Percentiles rank a stretch among this genome's conserved stretches.
Conservation (phyloP, 2,113 vertebrate species). For the Thunnus thynnus region DNA sequence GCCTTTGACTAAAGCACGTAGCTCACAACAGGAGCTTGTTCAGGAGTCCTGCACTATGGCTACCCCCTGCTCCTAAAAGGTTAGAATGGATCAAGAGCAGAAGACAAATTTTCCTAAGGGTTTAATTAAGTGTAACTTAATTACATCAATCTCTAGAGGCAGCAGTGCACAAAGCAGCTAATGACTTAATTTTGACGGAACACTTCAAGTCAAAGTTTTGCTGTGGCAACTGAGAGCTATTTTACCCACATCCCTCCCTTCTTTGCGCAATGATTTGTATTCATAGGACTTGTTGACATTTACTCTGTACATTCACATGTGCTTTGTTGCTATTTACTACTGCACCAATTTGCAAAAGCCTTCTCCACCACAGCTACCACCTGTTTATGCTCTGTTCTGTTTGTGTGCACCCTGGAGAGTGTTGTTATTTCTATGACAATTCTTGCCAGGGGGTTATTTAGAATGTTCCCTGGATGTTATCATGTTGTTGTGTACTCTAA, state of each 20-base stretch:
- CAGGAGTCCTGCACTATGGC: background rate
- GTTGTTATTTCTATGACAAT: background rate
- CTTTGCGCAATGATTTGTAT: background rate
- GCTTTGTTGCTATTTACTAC: background rate
- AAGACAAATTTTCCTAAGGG: background rate
- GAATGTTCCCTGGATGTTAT: conserved; percentile 3
- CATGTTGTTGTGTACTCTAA: background rate
- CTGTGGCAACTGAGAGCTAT: background rate
- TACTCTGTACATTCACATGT: background rate
- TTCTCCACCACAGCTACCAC: background rate
- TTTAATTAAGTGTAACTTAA: conserved; percentile 14
- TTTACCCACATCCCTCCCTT: background rate
- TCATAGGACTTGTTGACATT: background rate
- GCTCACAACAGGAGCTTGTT: no score
- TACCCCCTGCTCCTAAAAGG: background rate
- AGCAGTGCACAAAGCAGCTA: background rate
- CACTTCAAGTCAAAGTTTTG: background rate
- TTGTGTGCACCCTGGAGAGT: no score
- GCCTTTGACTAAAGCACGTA: no score
- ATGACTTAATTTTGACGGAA: conserved; percentile 10
- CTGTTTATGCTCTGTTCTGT: background rate
- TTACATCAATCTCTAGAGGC: conserved; percentile 13
- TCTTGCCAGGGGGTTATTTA: background rate
- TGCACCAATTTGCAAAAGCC: background rate
- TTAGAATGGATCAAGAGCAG: background rate